These are phyloP conservation scores for Cyclina sinensis DNA, from an alignment of 1,140 invertebrate species.

Conservation along the genomic window DNA sequence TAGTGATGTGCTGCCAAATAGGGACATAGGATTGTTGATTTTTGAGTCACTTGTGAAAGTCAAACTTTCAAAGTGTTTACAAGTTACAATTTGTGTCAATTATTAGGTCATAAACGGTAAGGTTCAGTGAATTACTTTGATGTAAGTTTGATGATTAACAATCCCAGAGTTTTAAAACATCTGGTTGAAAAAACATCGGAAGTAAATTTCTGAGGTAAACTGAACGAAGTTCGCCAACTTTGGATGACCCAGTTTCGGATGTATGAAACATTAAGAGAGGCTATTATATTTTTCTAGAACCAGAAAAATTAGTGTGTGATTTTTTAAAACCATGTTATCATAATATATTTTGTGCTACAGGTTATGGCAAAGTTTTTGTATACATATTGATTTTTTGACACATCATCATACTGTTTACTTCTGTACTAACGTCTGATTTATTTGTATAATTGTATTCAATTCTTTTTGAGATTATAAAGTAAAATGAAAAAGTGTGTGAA, in stretches of 20 bases:
- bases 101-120: constrained; percentile 5
- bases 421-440: too few relatives aligned
- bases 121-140: neutral
- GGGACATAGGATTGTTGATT: constrained; percentile 74
- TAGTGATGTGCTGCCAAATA: constrained; percentile 78
- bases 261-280: too few relatives aligned
- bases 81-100: constrained; percentile 27
- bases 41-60: constrained; percentile 71
- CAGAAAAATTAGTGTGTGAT: too few relatives aligned
- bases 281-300: too few relatives aligned
- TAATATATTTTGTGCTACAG: too few relatives aligned
- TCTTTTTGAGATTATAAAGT: too few relatives aligned
- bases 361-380: too few relatives aligned
- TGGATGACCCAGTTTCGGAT: constrained; percentile 53
- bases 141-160: neutral
- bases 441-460: too few relatives aligned
- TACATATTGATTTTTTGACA: neutral
- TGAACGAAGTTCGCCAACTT: constrained; percentile 13
- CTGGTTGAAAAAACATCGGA: constrained; percentile 8
- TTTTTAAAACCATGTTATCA: too few relatives aligned
- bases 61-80: constrained; percentile 28
- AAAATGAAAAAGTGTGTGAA: too few relatives aligned
- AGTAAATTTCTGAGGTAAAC: neutral
- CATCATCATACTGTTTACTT: neutral
- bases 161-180: neutral